Base-by-base conservation (phyloP, 2,797 vertebrate genomes). In the Miichthys miiuy region DNA sequence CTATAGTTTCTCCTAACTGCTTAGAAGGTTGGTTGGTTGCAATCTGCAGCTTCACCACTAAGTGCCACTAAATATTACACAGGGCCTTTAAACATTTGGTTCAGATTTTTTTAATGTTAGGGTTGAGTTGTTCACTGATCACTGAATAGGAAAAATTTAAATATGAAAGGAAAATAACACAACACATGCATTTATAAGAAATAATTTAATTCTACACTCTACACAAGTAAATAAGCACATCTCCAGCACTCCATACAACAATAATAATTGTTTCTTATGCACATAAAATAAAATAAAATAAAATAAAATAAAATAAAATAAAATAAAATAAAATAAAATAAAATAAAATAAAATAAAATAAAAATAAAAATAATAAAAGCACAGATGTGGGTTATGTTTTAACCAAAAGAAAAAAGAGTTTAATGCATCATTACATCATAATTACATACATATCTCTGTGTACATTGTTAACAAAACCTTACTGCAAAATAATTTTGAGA, bases 371-470 rank as follows among this genome's bases (percentile, higher is more conserved):
- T 38, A 38, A 9, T 38, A 65, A 48, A 56, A 41, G 0, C 8
- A 44, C 61, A 67, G 44, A 27, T 38, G 11, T 23, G 38, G 27
- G 21, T 57, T 52, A 47, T 60, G 3, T 71, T 80, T 5, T 62
- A n/a, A 62, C 6, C 14, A 69, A 69, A 77, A 58, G 17, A 74
- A 34, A 54, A 63, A 7, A 58, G 4, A 76, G 23, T 81, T 78
- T 57, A 72, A 78, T 85, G 23, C 5, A 75, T 71, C 20, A 20
- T 75, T 20, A 79, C 41, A 68, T 68, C 25, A 13, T 47, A 21
- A 60, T 20, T 17, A 63, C 56, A 63, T 56, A 41, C 34, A 34
- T 68, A 25, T 58, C 72, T 66, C 18, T 72, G 48, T 55, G 9
- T 60, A 61, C 41, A 71, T 44, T 25, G 46, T 30, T n/a, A 17